Conservation (phyloP, 2,113 vertebrate species). For the Macquaria australasica region DNA sequence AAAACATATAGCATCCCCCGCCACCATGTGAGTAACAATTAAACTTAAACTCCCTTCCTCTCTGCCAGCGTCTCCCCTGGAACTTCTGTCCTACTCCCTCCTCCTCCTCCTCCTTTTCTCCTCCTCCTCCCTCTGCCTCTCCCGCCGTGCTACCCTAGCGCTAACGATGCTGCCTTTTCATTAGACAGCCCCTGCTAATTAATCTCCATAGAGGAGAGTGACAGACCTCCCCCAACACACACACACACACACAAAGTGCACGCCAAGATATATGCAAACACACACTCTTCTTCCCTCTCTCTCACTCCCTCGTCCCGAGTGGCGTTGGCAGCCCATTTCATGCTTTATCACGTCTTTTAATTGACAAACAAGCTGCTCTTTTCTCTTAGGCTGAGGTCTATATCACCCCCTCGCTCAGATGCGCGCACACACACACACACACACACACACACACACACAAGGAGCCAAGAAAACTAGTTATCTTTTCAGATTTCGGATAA, state of each 20-base stretch:
- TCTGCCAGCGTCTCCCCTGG: conserved; percentile 63
- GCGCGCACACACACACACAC: conserved; percentile 36
- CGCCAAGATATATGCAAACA: conserved; percentile 79
- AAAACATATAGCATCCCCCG: conserved; percentile 21
- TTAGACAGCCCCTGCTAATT: conserved; percentile 87
- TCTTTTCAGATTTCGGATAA: conserved; percentile 74
- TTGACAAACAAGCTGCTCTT: conserved; percentile 90
- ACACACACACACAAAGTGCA: conserved; percentile 62
- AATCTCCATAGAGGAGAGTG: conserved; percentile 87
- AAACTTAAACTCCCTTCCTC: conserved; percentile 61
- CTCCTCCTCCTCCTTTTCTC: conserved; percentile 39
- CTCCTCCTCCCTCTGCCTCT: conserved; percentile 52
- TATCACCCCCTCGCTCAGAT: conserved; percentile 80
- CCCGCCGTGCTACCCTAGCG: conserved; percentile 69
- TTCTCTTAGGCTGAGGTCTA: conserved; percentile 89
- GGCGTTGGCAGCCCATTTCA: conserved; percentile 88
- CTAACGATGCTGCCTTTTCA: conserved; percentile 86
- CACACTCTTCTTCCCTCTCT: conserved; percentile 73
- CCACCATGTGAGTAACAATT: conserved; percentile 55
- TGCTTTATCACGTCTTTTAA: conserved; percentile 91
- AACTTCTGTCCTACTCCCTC: conserved; percentile 62
- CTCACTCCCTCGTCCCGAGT: conserved; percentile 77
- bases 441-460: conserved; percentile 44
- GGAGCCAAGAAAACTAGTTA: conserved; percentile 64
- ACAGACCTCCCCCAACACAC: conserved; percentile 79